Evolutionary conservation across 2,113 vertebrate species (phyloP).

Genomic region (Pungitius pungitius): DNA sequence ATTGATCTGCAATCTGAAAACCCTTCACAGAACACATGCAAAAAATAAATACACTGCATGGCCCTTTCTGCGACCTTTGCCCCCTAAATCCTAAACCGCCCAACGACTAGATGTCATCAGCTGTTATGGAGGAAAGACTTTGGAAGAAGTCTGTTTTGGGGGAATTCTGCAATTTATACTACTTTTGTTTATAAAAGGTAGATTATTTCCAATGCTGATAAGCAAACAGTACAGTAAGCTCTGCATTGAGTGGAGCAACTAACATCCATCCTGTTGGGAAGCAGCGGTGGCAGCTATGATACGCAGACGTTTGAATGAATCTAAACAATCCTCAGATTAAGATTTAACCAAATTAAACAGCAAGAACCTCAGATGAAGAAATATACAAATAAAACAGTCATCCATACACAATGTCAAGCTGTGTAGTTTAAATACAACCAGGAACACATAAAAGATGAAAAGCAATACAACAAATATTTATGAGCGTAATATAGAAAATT

Average conservation of each 20-base stretch:
- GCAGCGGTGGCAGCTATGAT: constrained; percentile 4
- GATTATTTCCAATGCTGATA: constrained; percentile 3
- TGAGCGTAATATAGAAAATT: constrained; percentile 53
- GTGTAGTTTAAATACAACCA: constrained; percentile 38
- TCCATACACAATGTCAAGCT: constrained; percentile 17
- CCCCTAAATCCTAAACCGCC: not conserved
- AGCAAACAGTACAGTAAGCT: constrained; percentile 5
- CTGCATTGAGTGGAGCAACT: constrained; percentile 7
- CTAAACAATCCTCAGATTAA: not conserved
- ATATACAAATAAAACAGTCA: constrained; percentile 20
- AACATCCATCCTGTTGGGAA: constrained; percentile 17
- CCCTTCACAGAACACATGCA: constrained; percentile 44
- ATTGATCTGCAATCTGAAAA: constrained; percentile 35
- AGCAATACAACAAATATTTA: constrained; percentile 39
- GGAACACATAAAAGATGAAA: constrained; percentile 38
- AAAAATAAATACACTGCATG: constrained; percentile 40
- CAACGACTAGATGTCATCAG: not conserved
- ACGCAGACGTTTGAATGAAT: constrained; percentile 28
- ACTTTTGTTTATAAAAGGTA: not conserved
- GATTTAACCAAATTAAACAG: constrained; percentile 15
- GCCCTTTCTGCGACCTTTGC: constrained; percentile 14
- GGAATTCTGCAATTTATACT: not conserved
- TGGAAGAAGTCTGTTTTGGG: constrained; percentile 13
- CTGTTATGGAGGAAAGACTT: not conserved
- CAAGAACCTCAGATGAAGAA: not conserved